Conservation (phyloP, 1,140 invertebrate species). For the Musca vetustissima region DNA sequence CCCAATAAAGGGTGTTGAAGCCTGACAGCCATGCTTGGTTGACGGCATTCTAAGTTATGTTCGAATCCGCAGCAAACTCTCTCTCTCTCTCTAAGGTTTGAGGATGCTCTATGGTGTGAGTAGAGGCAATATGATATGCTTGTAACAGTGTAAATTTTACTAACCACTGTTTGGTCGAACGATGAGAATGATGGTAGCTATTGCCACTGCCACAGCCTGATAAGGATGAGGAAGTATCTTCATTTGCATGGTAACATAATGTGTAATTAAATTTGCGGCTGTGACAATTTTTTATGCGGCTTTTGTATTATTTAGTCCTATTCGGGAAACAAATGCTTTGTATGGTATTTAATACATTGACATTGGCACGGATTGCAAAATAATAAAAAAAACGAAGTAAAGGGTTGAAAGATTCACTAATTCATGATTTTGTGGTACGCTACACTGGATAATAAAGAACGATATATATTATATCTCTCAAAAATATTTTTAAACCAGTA, state of each 20-base stretch:
- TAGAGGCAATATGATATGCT: slow-evolving; percentile 8
- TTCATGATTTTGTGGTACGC: too few relatives aligned
- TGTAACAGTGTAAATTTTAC: background rate
- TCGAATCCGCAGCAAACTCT: too few relatives aligned
- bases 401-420: too few relatives aligned
- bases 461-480: too few relatives aligned
- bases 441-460: too few relatives aligned
- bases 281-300: slow-evolving; percentile 20
- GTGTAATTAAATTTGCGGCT: slow-evolving; percentile 27
- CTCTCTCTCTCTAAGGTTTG: too few relatives aligned
- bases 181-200: too few relatives aligned
- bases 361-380: background rate
- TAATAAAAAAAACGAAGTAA: too few relatives aligned
- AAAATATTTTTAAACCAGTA: too few relatives aligned
- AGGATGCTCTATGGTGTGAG: background rate
- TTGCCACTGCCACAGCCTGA: background rate
- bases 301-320: slow-evolving; percentile 4
- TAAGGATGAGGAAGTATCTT: slow-evolving; percentile 9
- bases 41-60: too few relatives aligned
- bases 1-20: slow-evolving; percentile 16
- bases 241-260: slow-evolving; percentile 22
- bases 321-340: slow-evolving; percentile 9
- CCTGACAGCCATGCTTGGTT: slow-evolving; percentile 17
- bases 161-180: too few relatives aligned
- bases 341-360: slow-evolving; percentile 5